These are phyloP conservation scores for Caenorhabditis panamensis DNA, from an alignment of 2,888 invertebrate species.

Conservation along the genomic window DNA sequence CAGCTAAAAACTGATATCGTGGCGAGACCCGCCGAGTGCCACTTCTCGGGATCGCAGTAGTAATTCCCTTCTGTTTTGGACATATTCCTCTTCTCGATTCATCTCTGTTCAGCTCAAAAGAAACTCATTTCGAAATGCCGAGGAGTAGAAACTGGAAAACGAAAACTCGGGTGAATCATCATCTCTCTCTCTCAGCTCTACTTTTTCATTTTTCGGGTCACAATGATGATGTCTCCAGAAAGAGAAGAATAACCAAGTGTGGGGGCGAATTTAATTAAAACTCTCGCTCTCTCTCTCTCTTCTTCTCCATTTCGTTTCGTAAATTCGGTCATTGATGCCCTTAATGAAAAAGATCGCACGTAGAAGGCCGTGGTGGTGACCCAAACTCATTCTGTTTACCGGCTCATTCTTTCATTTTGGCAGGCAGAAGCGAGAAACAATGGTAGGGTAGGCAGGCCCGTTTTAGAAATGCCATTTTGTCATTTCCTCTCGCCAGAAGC, in stretches of 20 bases:
- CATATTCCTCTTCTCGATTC: too few relatives aligned
- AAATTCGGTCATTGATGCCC: constrained; percentile 41
- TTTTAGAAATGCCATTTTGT: not conserved
- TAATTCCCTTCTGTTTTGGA: too few relatives aligned
- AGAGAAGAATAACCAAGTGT: constrained; percentile 23
- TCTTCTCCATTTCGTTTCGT: constrained; percentile 26
- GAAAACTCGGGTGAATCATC: constrained; percentile 23
- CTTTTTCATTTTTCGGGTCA: constrained; percentile 26
- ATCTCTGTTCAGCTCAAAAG: too few relatives aligned
- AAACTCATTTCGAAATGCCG: not conserved
- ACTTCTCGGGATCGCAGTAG: too few relatives aligned
- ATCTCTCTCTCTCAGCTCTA: not conserved
- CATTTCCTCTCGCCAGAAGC: not conserved
- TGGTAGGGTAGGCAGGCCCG: constrained; percentile 16
- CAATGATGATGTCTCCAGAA: constrained; percentile 13
- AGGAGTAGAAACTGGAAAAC: not conserved
- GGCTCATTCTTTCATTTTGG: constrained; percentile 5
- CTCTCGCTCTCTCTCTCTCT: constrained; percentile 5
- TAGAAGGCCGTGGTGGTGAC: not conserved
- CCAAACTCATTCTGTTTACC: constrained; percentile 12
- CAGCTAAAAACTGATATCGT: too few relatives aligned
- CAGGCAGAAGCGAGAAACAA: not conserved
- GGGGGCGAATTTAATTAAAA: constrained; percentile 55
- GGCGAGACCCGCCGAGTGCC: too few relatives aligned
- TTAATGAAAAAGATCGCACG: constrained; percentile 22